Evolutionary conservation across 1,140 invertebrate species (phyloP), one percentile per base, ranked within the genome.

Genomic region (Steinernema feltiae): DNA sequence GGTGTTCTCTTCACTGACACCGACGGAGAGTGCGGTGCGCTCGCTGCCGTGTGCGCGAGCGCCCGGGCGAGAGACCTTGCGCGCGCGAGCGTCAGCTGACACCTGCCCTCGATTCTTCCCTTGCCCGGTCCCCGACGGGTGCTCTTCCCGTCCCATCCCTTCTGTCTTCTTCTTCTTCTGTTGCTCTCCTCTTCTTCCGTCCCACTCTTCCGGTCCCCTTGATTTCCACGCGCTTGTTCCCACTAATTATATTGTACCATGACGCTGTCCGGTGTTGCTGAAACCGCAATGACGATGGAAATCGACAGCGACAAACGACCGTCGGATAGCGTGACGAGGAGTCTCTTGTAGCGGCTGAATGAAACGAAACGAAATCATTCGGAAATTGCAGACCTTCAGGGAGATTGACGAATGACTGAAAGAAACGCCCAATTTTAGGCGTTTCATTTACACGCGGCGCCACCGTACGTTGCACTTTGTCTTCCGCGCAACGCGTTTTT

Each of bases 81-180:
- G 53, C 53, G n/a, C n/a, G 53, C 53, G 53, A 63, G 53, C 53
- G 53, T 63, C 53, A 63, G 53, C 53, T 63, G 53, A 63, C 53
- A 63, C 53, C 53, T 63, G 53, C 72, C 72, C 72, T 48, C 35
- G 31, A 35, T 48, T 48, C 27, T 30, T n/a, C 70, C 70, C 70
- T 41, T 73, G 32, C 72, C 72, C 72, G 72, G 72, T 73, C 48
- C 72, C 24, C 18, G 35, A 15, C 48, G 72, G 72, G 17, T 73
- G 72, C 48, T 73, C 72, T 70, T 73, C 48, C 72, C 73, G 48
- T 74, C 48, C 53, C 53, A 63, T 63, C 15, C 53, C 53, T 27
- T 7, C 24, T 27, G 53, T 63, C 53, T 12, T 63, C 24, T 27
- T 27, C 24, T 15, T 63, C 15, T 3, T 27, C 53, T 63, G 53